Evolutionary conservation across 2,113 vertebrate genomes (phyloP), one percentile per base, ranked within the genome.

Genomic region (Serilophus lunatus): DNA sequence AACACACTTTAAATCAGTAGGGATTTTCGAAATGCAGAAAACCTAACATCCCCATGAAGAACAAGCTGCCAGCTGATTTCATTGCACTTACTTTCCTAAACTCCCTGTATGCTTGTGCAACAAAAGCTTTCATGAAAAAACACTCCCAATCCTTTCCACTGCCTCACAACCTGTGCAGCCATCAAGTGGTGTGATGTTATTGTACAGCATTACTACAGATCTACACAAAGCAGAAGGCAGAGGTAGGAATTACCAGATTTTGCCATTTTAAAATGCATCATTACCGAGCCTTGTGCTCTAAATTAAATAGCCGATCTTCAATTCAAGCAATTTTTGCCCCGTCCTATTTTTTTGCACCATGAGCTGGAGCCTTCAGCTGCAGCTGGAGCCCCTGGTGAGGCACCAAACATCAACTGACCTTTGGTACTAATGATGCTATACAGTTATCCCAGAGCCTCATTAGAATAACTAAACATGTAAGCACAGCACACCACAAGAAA

Each of bases 131-230:
- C 47, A 76, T 38, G 28, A 49, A 65, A 86, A 88, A 18, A 47
- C 19, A 13, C 36, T 86, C 35, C 25, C 59, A 69, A 33, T 38
- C 90, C 40, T 82, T 66, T 69, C 54, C 40, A 38, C 36, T 57
- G 65, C 56, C 44, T 77, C 80, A 61, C 88, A 77, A 47, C 13
- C 53, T 59, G 50, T 33, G 38, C 47, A 86, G 80, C 13, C 72
- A 61, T 74, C 85, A 82, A 13, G 2, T 64, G 57, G 23, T 0
- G 0, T 1, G 1, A 72, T 6, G 2, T 1, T 80, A 7, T 20
- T 28, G 2, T 31, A 69, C 1, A 23, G 7, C 15, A 29, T 33
- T 35, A 40, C 64, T 91, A 72, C 0, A 53, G 22, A 64, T 4
- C 29, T 72, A 51, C 38, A 71, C 13, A 90, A 83, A 82, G 44